Evolutionary conservation across 2,797 vertebrate genomes (phyloP), one percentile per base, ranked within the genome.

Genomic region (Acipenser oxyrinchus): DNA sequence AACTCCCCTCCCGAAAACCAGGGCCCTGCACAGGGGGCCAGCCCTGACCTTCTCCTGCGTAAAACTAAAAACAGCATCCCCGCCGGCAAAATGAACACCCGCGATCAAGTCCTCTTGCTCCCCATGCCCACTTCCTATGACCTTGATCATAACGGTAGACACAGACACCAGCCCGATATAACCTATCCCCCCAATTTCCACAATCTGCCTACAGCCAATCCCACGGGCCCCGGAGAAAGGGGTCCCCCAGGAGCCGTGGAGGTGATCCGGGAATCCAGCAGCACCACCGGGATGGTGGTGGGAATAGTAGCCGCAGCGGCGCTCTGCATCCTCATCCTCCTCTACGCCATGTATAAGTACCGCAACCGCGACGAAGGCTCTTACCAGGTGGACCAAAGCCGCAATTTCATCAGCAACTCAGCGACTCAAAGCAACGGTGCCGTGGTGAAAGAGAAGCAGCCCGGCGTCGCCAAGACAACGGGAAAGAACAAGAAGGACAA

Each of bases 261-360:
- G 79, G 94, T 96, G 76, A 87, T 93, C 75, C 92, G 93, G 68
- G 94, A 97, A 83, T 95, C 95, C 70, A 92, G 94, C 85, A 95
- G 94, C 83, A 95, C 94, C 79, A 95, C 94, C 1, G 94, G 93
- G 9, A 96, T 96, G 94, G 94, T 96, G 79, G 94, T 95, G 48
- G 94, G 94, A 72, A 96, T 96, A 70, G 94, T 96, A 75, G 94
- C 94, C 0, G 94, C 94, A 0, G 94, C 94, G 6, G 94, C 94
- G 59, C 91, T 96, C 71, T 96, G 94, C 82, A 96, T 96, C 84
- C 93, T 96, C 79, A 95, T 96, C 80, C 88, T 96, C 8, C 92
- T 96, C 72, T 96, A 95, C 66, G 94, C 94, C 86, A 96, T 96
- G 94, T 96, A 96, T 84, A 96, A 96, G 82, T 96, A 96, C 74